Evolutionary conservation across 2,888 invertebrate genomes (phyloP).

Genomic region (Caenorhabditis sp.): DNA sequence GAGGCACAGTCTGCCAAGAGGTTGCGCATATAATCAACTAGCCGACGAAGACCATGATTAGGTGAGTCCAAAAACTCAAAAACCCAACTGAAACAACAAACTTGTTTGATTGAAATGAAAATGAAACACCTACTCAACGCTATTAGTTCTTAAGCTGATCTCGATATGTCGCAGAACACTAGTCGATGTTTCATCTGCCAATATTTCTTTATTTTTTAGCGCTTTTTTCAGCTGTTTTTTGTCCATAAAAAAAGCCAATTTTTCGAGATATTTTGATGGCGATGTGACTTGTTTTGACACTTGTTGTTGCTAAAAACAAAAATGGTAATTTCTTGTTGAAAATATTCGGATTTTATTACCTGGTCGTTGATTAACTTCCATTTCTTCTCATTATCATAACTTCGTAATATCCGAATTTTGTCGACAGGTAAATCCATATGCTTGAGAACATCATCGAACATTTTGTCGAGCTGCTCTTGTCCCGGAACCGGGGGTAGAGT

Average conservation of each 20-base stretch:
- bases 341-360: constrained; percentile 63
- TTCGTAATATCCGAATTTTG: constrained; percentile 92
- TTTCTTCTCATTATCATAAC: constrained; percentile 96
- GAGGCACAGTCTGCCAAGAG: constrained; percentile 54
- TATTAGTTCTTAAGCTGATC: constrained; percentile 96
- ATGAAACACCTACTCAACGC: constrained; percentile 85
- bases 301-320: constrained; percentile 23
- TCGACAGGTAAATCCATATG: constrained; percentile 96
- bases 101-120: not conserved
- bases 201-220: constrained; percentile 57
- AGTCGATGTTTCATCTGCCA: constrained; percentile 83
- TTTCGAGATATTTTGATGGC: constrained; percentile 93
- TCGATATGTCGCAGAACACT: constrained; percentile 97
- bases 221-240: constrained; percentile 77
- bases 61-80: constrained; percentile 94
- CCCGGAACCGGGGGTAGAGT: constrained; percentile 43
- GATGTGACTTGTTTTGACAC: constrained; percentile 36
- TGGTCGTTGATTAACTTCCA: constrained; percentile 99
- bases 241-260: constrained; percentile 86
- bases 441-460: constrained; percentile 63
- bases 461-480: constrained; percentile 46
- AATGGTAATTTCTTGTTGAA: too few species aligned
- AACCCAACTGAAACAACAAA: constrained; percentile 84
- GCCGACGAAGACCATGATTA: constrained; percentile 92
- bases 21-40: constrained; percentile 91